Percentiles rank a stretch among this genome's conserved stretches.
phyloP scores from a whole-genome alignment of 2,797 vertebrate species.

The Enteromius thamalakanensis region DNA sequence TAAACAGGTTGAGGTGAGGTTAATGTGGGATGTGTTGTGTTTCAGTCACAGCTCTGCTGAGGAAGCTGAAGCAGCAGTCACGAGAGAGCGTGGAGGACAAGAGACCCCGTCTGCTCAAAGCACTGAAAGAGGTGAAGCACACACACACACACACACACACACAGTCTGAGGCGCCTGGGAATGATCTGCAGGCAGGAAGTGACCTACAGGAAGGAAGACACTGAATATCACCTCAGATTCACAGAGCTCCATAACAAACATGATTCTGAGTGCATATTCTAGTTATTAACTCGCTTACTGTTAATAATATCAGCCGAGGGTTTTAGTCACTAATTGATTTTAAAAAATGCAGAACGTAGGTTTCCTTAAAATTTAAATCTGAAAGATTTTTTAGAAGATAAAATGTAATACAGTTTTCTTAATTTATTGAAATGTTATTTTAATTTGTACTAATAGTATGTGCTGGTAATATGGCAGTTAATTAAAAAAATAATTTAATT shows the following conservation, averaged over 20 bases:
- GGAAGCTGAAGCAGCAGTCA: conserved; percentile 98
- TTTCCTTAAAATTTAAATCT: too few species aligned
- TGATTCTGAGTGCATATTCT: not conserved
- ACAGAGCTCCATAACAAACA: not conserved
- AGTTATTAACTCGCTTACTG: not conserved
- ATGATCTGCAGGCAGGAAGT: not conserved
- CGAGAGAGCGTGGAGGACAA: conserved; percentile 98
- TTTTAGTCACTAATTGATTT: not conserved
- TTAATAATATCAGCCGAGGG: not conserved
- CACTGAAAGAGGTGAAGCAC: conserved; percentile 91
- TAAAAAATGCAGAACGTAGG: too few species aligned
- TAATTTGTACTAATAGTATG: not conserved
- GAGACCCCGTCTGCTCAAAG: conserved; percentile 94
- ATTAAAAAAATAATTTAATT: too few species aligned
- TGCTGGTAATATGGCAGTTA: not conserved
- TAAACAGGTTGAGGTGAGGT: not conserved
- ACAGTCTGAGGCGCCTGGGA: not conserved
- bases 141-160: conserved; percentile 4
- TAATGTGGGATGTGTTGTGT: conserved; percentile 26
- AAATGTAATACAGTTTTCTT: not conserved
- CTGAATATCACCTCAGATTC: not conserved
- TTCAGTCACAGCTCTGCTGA: conserved; percentile 90
- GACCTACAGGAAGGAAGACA: not conserved
- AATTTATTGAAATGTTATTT: not conserved
- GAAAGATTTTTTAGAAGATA: not conserved